Evolutionary conservation across 1,140 invertebrate species (phyloP).

Genomic region (Frieseomelitta varia): DNA sequence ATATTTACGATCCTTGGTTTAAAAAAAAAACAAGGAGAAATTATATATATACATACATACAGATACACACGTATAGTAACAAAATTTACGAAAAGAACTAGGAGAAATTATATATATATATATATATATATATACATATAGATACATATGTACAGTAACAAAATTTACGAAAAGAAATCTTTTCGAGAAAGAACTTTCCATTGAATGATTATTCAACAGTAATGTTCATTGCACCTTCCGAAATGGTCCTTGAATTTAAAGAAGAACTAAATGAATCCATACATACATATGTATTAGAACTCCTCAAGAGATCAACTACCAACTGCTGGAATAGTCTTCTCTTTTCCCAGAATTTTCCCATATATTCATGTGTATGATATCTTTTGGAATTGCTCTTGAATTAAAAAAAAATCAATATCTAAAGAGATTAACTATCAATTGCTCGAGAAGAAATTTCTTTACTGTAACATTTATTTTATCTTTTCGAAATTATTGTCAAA

Average conservation of each 20-base stretch:
- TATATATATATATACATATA: too few relatives aligned
- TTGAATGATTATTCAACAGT: not conserved
- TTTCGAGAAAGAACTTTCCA: not conserved
- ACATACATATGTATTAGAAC: not conserved
- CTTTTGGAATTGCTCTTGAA: not conserved
- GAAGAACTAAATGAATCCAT: not conserved
- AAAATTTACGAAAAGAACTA: too few relatives aligned
- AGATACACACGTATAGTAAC: too few relatives aligned
- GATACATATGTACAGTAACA: too few relatives aligned
- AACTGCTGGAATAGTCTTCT: not conserved
- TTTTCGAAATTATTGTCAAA: not conserved
- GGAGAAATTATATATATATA: not conserved
- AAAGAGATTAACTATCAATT: not conserved
- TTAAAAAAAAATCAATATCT: not conserved
- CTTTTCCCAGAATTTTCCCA: not conserved
- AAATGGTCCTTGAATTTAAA: not conserved
- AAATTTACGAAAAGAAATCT: too few relatives aligned
- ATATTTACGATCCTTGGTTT: too few relatives aligned
- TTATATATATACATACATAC: too few relatives aligned
- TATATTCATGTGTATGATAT: not conserved
- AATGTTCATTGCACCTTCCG: not conserved
- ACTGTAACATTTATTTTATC: not conserved
- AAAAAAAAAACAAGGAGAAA: too few relatives aligned
- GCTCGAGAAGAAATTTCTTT: not conserved
- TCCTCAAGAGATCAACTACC: not conserved